Evolutionary conservation across 2,113 vertebrate species (phyloP), one percentile per base, ranked within the genome.

Genomic region (Lycocorax pyrrhopterus): DNA sequence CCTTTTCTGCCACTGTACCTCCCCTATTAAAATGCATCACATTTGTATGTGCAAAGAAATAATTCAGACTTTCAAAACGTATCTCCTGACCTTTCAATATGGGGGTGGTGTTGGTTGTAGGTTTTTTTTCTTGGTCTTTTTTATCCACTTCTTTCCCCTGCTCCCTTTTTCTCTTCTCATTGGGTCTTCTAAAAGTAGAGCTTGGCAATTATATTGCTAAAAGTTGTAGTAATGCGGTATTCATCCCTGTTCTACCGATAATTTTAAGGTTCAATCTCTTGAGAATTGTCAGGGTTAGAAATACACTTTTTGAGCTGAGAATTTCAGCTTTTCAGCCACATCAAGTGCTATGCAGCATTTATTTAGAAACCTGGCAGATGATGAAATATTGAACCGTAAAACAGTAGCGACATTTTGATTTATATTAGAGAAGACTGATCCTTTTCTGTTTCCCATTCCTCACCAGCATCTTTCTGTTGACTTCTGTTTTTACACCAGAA

Each of bases 301-400:
- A 80, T 7, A 29, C 13, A 16, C 15, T 73, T 87, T 91, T 62
- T 88, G 21, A 95, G 30, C 47, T 63, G 55, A 10, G 63, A 80
- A 67, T 86, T 94, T 93, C 33, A 59, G 33, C 55, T 90, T 86
- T 90, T 86, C 71, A 96, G 33, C 46, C 58, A 51, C 52, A 77
- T 67, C 27, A 77, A 81, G 52, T 71, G 55, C 52, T 80, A 83
- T 85, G 72, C 55, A 80, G 46, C 35, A 80, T 95, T 91, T 96
- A 74, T 93, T 94, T 90, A 76, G 87, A 75, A 91, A 87, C 43
- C 47, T 71, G 46, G 35, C 21, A 85, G 63, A 86, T 90, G 75
- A 94, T 96, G 90, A 96, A 91, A 95, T 91, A 96, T 88, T 95
- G 90, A 91, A 91, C 82, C 55, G 84, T 90, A 84, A 91, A 95